Base-by-base conservation (phyloP, 2,113 vertebrate genomes). In the Andinoacara biseriatus region DNA sequence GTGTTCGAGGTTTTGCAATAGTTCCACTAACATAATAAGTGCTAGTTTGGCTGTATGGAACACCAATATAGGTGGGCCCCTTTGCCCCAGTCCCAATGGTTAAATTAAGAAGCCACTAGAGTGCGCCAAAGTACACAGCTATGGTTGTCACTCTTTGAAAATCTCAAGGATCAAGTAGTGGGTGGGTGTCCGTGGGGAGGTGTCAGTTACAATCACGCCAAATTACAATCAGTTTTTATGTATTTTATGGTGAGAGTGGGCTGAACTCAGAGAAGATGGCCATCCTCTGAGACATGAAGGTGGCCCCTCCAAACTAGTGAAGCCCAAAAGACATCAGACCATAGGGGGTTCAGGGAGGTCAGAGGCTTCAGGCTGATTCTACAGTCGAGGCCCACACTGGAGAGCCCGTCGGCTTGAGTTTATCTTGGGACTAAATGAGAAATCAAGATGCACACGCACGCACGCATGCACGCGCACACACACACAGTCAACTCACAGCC, bases 61-160 rank as follows among this genome's bases (percentile, higher is more conserved):
- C 35, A 7, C 54, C 3, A 8, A 8, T 10, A 83, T 88, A 89
- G 87, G 90, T 88, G 89, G 90, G 88, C 91, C 81, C 84, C 83
- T 85, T 84, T 87, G 31, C 18, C n/a, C 8, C 0, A 2, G 61
- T 84, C 79, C 76, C 87, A 31, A 31, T n/a, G 74, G 84, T 84
- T 77, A 75, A 60, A 56, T 82, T 67, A 62, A 86, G 86, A 78
- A 74, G 61, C 90, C 93, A 93, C 93, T 87, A 93, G 91, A 89
- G 93, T 61, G 93, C 93, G 90, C 92, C 93, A 95, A 90, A 94
- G 93, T 91, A 93, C 90, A 93, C 84, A 89, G 58, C 86, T 94
- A 90, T 90, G 81, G 80, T 89, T 90, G 83, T 89, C 82, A 83
- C 69, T 33, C 72, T 83, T 78, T 65, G 67, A 87, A 86, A 56